Evolutionary conservation across 1,140 invertebrate species (phyloP).

Genomic region (Polyergus mexicanus): DNA sequence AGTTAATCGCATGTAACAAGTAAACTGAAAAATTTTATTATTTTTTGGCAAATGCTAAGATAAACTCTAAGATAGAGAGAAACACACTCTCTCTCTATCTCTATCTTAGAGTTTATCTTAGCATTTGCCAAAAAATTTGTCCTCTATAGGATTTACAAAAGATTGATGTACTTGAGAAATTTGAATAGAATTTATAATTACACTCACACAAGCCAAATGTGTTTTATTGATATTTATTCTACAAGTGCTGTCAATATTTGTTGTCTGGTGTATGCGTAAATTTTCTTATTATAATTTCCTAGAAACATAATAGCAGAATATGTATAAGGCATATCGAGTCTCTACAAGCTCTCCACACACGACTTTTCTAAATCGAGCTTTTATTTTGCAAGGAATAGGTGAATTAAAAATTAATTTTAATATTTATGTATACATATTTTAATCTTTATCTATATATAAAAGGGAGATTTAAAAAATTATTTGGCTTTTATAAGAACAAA

Average conservation of each 20-base stretch:
- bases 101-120: not conserved
- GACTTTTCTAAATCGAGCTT: constrained; percentile 34
- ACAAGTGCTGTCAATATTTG: constrained; percentile 65
- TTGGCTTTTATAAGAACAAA: not conserved
- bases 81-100: not conserved
- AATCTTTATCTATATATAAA: not conserved
- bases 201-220: constrained; percentile 28
- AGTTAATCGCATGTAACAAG: not conserved
- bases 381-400: constrained; percentile 22
- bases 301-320: constrained; percentile 65
- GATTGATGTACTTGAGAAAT: not conserved
- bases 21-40: too few species aligned
- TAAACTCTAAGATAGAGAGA: too few species aligned
- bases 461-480: not conserved
- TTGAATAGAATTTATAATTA: not conserved
- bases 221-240: constrained; percentile 70
- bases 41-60: too few species aligned
- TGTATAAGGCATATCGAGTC: constrained; percentile 68
- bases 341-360: constrained; percentile 63
- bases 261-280: constrained; percentile 54
- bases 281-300: constrained; percentile 53
- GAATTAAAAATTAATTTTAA: constrained; percentile 4
- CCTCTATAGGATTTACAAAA: not conserved
- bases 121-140: not conserved
- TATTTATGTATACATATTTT: not conserved